A percentile compares a stretch with the other conserved stretches of the same genome.
Conservation (phyloP, 2,888 invertebrate genomes). For the Tinea pellionella region DNA sequence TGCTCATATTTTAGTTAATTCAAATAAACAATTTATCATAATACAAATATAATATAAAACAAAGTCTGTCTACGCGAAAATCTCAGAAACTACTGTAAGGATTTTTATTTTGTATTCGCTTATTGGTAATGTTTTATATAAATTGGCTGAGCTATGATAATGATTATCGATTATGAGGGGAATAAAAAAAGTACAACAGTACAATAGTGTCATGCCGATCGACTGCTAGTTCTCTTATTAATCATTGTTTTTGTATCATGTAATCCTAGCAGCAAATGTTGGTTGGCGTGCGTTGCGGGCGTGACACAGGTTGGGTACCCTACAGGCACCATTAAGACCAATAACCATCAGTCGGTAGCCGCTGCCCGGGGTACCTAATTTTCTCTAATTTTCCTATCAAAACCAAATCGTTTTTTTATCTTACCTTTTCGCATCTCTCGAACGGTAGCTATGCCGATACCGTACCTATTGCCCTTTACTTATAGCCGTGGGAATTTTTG, state of each 20-base stretch:
- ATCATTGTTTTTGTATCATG: conserved; percentile 26
- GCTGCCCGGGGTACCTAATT: conserved; percentile 52
- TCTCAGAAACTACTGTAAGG: too few species aligned
- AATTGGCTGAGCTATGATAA: too few species aligned
- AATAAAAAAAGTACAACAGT: too few species aligned
- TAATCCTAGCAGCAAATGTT: conserved; percentile 27
- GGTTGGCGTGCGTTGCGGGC: conserved; percentile 47
- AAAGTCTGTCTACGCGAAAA: too few species aligned
- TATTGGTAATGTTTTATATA: too few species aligned
- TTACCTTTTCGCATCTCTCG: conserved; percentile 19
- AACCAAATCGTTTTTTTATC: conserved; percentile 51
- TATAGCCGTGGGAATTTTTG: conserved; percentile 9
- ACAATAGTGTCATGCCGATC: too few species aligned
- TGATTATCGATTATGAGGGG: not conserved
- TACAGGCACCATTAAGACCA: conserved; percentile 60
- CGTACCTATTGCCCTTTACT: not conserved
- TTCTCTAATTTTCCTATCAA: conserved; percentile 69
- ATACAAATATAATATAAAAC: too few species aligned
- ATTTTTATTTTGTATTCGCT: too few species aligned
- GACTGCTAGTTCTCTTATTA: not conserved
- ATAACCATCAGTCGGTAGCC: conserved; percentile 66
- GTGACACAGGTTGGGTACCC: conserved; percentile 57
- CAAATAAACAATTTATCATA: too few species aligned
- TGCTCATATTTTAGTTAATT: too few species aligned
- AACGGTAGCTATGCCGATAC: conserved; percentile 35